These are phyloP conservation scores for Trachymyrmex cornetzi DNA, from an alignment of 1,140 invertebrate genomes.

Conservation along the genomic window DNA sequence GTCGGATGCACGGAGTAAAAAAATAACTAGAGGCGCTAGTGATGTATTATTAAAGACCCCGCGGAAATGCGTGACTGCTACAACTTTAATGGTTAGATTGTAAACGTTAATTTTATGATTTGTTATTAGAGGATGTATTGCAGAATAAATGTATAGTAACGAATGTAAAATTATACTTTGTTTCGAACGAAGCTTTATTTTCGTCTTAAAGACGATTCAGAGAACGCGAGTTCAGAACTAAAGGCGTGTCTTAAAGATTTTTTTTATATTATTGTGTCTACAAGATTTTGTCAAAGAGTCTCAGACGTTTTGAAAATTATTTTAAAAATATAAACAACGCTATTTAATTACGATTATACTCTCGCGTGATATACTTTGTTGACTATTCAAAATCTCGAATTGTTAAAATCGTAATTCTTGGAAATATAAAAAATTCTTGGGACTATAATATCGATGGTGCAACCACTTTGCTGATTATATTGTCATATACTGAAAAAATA, in stretches of 20 bases:
- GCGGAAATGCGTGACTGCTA: conserved; percentile 10
- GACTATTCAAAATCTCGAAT: neutral
- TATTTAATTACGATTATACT: too few species aligned
- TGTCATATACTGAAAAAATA: neutral
- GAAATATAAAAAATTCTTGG: neutral
- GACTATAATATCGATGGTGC: neutral
- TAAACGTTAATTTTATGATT: neutral
- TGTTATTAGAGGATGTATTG: neutral
- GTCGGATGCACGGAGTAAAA: neutral
- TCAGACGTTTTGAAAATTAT: neutral
- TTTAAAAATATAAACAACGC: too few species aligned
- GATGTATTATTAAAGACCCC: neutral
- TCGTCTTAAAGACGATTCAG: neutral
- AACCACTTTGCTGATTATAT: neutral
- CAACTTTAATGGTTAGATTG: neutral
- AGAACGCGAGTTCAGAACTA: neutral
- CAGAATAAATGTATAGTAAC: neutral
- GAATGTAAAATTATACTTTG: neutral
- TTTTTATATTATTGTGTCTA: neutral
- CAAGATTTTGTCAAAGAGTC: neutral
- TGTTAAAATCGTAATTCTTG: neutral
- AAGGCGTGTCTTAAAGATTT: neutral
- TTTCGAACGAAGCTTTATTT: neutral
- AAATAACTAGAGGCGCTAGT: neutral
- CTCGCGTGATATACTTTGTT: neutral